Percentiles rank a stretch among this genome's conserved stretches.
phyloP scores from a whole-genome alignment of 2,888 invertebrate genomes.

The Tetranychus truncatus region DNA sequence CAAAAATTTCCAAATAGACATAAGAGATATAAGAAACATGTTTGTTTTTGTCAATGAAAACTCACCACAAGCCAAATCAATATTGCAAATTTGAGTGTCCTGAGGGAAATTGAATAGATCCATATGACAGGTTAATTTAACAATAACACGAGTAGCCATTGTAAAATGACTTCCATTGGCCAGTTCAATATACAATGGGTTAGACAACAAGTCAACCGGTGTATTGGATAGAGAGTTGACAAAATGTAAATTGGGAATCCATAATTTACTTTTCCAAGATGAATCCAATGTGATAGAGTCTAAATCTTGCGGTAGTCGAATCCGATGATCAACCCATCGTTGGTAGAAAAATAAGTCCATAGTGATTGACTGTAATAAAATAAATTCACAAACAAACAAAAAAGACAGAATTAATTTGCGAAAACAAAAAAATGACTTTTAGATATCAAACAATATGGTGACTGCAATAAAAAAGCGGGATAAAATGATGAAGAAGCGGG shows the following conservation, averaged over 20 bases:
- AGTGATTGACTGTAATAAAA: not conserved
- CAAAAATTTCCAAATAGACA: too few relatives aligned
- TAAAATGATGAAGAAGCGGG: not conserved
- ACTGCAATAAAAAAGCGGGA: not conserved
- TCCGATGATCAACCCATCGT: constrained; percentile 17
- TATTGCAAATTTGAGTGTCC: constrained; percentile 20
- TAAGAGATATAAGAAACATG: not conserved
- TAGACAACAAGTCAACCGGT: constrained; percentile 12
- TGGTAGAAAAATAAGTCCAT: constrained; percentile 17
- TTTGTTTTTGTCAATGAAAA: not conserved
- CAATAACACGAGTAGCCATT: constrained; percentile 11
- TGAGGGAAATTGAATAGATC: constrained; percentile 19
- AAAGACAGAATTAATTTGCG: too few relatives aligned
- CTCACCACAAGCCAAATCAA: constrained; percentile 19
- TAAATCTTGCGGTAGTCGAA: constrained; percentile 8
- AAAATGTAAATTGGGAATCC: constrained; percentile 20
- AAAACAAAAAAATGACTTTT: too few relatives aligned
- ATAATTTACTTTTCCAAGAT: constrained; percentile 11
- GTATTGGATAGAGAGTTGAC: constrained; percentile 14
- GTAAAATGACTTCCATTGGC: constrained; percentile 10
- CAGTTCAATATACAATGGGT: constrained; percentile 8
- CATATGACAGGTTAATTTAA: constrained; percentile 17
- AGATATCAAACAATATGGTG: not conserved
- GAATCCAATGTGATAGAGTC: constrained; percentile 6
- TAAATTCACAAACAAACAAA: not conserved